Evolutionary conservation across 1,140 invertebrate species (phyloP).

Genomic region (Drosophila willistoni): DNA sequence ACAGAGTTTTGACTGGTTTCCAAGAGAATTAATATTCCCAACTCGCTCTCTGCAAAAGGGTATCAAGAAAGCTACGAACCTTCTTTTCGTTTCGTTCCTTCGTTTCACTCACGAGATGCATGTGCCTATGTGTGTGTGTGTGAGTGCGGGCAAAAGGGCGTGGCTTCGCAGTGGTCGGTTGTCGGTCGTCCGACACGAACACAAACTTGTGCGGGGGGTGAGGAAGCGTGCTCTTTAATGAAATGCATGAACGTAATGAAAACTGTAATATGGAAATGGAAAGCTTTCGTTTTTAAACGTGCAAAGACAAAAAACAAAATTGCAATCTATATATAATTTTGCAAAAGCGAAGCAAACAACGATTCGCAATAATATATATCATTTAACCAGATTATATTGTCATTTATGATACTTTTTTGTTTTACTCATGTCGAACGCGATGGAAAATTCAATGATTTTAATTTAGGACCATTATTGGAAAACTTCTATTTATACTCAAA

Average conservation of each 20-base stretch:
- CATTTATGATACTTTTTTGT: too few relatives aligned
- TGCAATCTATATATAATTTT: background rate
- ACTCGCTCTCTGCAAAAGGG: background rate
- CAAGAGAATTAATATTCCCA: background rate
- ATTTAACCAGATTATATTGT: too few relatives aligned
- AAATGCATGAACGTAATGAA: constrained; percentile 36
- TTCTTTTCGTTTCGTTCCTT: constrained; percentile 18
- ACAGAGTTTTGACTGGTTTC: too few relatives aligned
- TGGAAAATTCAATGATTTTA: too few relatives aligned
- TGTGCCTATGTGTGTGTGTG: too few relatives aligned
- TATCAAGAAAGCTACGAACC: background rate
- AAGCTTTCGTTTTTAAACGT: background rate
- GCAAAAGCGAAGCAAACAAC: too few relatives aligned
- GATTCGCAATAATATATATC: too few relatives aligned
- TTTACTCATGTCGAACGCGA: too few relatives aligned
- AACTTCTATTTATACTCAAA: too few relatives aligned
- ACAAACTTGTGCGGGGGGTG: background rate
- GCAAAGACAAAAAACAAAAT: background rate
- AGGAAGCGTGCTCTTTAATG: constrained; percentile 11
- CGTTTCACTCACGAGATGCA: background rate
- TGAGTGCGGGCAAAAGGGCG: constrained; percentile 14
- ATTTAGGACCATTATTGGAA: too few relatives aligned
- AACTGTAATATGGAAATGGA: background rate
- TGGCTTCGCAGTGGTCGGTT: constrained; percentile 3
- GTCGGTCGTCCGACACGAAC: background rate